Base-by-base conservation (phyloP, 2,888 invertebrate species). In the Chirona hameri region DNA sequence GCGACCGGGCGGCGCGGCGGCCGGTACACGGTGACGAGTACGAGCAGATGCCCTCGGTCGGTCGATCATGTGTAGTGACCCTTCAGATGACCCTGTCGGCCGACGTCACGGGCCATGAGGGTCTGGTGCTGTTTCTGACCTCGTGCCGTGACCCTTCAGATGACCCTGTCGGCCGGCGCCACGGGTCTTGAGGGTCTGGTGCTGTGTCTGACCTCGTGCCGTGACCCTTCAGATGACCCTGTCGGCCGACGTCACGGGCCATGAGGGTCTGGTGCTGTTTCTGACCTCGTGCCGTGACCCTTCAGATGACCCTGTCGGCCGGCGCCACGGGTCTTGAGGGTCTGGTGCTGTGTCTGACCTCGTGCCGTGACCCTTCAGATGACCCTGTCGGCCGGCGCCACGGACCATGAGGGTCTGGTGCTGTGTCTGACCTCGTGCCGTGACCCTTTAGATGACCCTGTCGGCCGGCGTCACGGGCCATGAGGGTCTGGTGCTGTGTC, bases 381-480 rank as follows among this genome's bases (percentile, higher is more conserved):
- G 89, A 92, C 80, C 88, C 2, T 98, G 82, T 92, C 92, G 0
- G 91, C 92, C 79, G 99, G 99, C n/a, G 91, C 98, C 60, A 95
- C 93, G 0, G 97, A 97, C 0, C n/a, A 10, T 14, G 48, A 14
- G 3, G n/a, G 31, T 18, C 39, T 24, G 5, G 21, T 15, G n/a
- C n/a, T 31, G 69, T 29, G 69, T 29, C 27, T 52, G 69, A 29
- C 29, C n/a, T 12, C 5, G 29, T 69, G 10, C 52, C 12, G 29
- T 2, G 69, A 15, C 27, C 14, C 69, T 29, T 65, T 46, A 76
- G 76, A 98, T 98, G 89, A 92, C 93, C 80, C 88, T 98, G 82
- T 92, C 92, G 0, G 91, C 92, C 79, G 99, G 99, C n/a, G 91
- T 99, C 60, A 95, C 93, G 0, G 97, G 97, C 0, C n/a, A 10